Base-by-base conservation (phyloP, 2,113 vertebrate species). In the Nothoprocta perdicaria region DNA sequence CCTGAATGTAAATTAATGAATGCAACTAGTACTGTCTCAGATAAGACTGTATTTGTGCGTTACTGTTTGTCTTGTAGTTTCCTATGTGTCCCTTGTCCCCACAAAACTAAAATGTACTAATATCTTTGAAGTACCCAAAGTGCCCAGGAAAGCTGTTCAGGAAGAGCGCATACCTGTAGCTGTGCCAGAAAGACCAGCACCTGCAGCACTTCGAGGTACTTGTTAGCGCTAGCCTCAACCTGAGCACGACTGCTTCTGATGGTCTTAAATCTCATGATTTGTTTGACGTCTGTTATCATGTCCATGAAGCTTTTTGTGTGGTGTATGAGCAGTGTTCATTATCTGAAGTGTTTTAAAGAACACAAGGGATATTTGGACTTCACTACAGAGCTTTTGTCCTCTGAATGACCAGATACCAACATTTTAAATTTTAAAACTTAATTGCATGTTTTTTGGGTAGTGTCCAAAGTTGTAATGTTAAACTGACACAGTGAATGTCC, bases 71-170 rank as follows among this genome's bases (percentile, higher is more conserved):
- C 40, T 92, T 71, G 26, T 14, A 86, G 48, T 67, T 53, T 71
- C 93, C 52, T 62, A 52, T 8, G 52, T 27, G 29, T 26, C 71
- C 55, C 18, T 76, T 68, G 43, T 48, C 26, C 15, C n/a, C 80
- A 43, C 52, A 53, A 68, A 90, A 65, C 86, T 96, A 94, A 94
- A 86, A 71, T 78, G 23, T n/a, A 93, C 94, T 97, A 97, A 97
- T 98, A 97, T 97, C 96, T 97, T 98, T 96, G 80, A 98, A 98
- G 97, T 95, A 29, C 96, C 93, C 0, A 93, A 95, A 84, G 94
- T 94, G 73, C 95, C 95, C 69, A 96, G 82, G 89, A 90, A 83
- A 80, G 86, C 24, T 77, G 68, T 83, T 77, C 73, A 80, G 68
- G 95, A 95, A 92, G 96, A 97, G 93, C 95, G 97, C 71, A 6